Evolutionary conservation across 2,888 invertebrate species (phyloP), one percentile per base, ranked within the genome.

Genomic region (Lumbricus terrestris): DNA sequence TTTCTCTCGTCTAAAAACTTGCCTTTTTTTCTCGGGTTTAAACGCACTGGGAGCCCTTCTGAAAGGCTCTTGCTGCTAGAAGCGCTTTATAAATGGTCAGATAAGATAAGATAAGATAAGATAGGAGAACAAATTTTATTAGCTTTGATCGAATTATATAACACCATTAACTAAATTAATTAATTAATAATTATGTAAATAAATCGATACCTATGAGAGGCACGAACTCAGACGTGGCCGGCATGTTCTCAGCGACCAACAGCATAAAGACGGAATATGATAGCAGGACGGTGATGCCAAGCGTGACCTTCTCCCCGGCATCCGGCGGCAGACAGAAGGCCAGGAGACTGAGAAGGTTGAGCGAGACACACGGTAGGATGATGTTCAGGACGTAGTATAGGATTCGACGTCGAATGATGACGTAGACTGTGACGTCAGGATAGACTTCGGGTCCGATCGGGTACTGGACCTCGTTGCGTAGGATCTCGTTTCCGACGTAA

Each of bases 231-330:
- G 95, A 95, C 0, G 95, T 95, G 6, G 95, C 95, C 1, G 95
- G 95, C 95, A 95, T 95, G 90, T 95, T 95, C 92, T 95, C 95
- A 2, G 95, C 95, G 16, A 95, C 95, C 91, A 95, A 94, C 91
- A 95, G 92, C 95, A 95, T 95, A 92, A 95, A 94, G 91, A 95
- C 95, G 69, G 95, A 95, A 93, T 95, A 95, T 4, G 95, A 95
- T 90, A 95, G 92, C 8, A 95, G 93, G 3, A 95, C 95, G 0
- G 95, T 95, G 91, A 95, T 95, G 88, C 95, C 95, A 37, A 95
- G 93, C 0, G 95, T 95, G 69, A 95, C 95, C 93, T 95, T 95
- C 93, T 95, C 95, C 40, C 95, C 95, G 13, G 94, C 94, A 85
- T 95, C 95, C 2, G 95, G 95, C 0, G 95, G 95, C 54, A 95